phyloP scores from a whole-genome alignment of 2,797 vertebrate species.

The Macropodus opercularis region DNA sequence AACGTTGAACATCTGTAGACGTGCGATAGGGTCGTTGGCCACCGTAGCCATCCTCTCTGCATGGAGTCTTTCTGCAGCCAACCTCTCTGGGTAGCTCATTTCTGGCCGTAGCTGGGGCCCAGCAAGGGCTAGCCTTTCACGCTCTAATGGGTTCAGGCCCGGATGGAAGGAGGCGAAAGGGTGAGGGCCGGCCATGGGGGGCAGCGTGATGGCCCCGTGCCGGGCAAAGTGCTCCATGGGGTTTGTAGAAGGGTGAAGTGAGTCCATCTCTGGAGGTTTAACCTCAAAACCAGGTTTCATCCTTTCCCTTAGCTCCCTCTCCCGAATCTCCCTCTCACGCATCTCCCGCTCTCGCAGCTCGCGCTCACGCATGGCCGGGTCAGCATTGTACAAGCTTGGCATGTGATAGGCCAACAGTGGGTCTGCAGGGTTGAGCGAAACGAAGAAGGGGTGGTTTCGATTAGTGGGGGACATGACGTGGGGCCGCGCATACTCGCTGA shows the following conservation, averaged over 20 bases:
- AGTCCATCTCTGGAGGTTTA: slow-evolving; percentile 96
- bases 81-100: slow-evolving; percentile 96
- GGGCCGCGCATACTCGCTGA: slow-evolving; percentile 97
- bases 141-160: slow-evolving; percentile 93
- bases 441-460: slow-evolving; percentile 98
- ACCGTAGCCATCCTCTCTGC: slow-evolving; percentile 96
- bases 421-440: slow-evolving; percentile 94
- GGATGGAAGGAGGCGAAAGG: slow-evolving; percentile 96
- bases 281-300: slow-evolving; percentile 99
- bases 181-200: slow-evolving; percentile 91
- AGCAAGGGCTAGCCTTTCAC: slow-evolving; percentile 93
- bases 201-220: slow-evolving; percentile 93
- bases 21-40: slow-evolving; percentile 95
- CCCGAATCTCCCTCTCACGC: slow-evolving; percentile 92
- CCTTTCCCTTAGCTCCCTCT: slow-evolving; percentile 93
- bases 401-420: slow-evolving; percentile 96
- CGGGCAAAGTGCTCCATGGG: slow-evolving; percentile 99
- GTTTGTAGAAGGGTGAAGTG: slow-evolving; percentile 94
- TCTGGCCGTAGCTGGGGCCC: slow-evolving; percentile 95
- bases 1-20: slow-evolving; percentile 99
- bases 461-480: slow-evolving; percentile 99
- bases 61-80: slow-evolving; percentile 95
- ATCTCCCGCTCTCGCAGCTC: slow-evolving; percentile 94
- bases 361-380: slow-evolving; percentile 92
- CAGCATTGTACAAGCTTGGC: slow-evolving; percentile 94